Evolutionary conservation across 2,797 vertebrate genomes (phyloP).

Genomic region (Saxicola maurus): DNA sequence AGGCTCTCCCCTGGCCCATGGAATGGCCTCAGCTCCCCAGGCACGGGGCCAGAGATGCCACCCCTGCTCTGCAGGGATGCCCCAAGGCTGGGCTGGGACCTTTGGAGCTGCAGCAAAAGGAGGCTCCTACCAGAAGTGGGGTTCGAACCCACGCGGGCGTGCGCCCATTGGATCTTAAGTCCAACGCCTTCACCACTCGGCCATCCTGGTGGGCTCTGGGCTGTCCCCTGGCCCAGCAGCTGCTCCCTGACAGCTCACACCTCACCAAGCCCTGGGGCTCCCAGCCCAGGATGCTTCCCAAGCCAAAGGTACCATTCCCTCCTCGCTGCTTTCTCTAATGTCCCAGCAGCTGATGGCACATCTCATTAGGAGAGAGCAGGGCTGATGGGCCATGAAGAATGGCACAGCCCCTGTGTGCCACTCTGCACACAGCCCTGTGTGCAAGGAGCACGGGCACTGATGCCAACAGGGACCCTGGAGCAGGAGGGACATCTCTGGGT

Average conservation of each 20-base stretch:
- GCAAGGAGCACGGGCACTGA: neutral
- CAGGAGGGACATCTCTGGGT: neutral
- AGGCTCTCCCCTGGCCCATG: accelerated
- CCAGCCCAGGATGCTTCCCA: neutral
- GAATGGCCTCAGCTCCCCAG: accelerated
- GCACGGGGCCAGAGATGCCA: neutral
- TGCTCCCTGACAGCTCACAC: neutral
- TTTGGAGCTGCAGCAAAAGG: neutral
- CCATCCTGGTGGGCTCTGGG: constrained; percentile 39
- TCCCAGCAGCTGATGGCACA: neutral
- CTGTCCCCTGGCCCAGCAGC: accelerated
- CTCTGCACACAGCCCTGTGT: accelerated
- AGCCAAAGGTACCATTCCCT: neutral
- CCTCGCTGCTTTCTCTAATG: neutral
- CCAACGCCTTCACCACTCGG: constrained; percentile 67
- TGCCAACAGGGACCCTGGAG: neutral
- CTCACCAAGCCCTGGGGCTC: accelerated
- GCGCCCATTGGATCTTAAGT: constrained; percentile 64
- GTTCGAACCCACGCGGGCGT: constrained; percentile 64
- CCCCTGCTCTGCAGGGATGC: neutral
- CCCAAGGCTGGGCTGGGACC: neutral
- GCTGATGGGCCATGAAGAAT: neutral
- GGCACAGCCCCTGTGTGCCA: neutral
- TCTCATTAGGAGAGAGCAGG: neutral
- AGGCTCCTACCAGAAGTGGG: constrained; percentile 55